phyloP scores from a whole-genome alignment of 2,888 invertebrate species.

The Hypsopygia costalis region DNA sequence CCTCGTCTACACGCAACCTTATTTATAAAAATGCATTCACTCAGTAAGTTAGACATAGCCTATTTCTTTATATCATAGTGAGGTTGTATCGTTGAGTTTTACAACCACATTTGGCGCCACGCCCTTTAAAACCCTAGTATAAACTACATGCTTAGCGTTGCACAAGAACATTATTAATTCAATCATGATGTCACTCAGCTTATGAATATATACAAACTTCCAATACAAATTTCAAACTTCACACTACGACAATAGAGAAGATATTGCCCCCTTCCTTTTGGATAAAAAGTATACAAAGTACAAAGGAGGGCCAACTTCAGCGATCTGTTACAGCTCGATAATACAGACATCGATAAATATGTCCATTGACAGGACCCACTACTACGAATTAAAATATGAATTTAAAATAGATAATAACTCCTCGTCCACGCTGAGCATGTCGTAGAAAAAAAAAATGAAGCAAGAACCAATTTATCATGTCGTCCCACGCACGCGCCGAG shows the following conservation, averaged over 20 bases:
- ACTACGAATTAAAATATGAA: conserved; percentile 47
- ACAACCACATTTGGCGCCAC: conserved; percentile 54
- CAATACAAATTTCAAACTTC: conserved; percentile 27
- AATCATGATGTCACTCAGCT: conserved; percentile 11
- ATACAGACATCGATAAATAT: conserved; percentile 31
- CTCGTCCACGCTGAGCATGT: conserved; percentile 64
- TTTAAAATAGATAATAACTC: conserved; percentile 56
- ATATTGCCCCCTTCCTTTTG: conserved; percentile 51
- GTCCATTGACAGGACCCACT: conserved; percentile 33
- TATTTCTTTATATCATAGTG: conserved; percentile 64
- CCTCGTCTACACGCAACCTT: conserved; percentile 24
- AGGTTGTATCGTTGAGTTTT: conserved; percentile 74
- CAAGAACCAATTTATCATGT: conserved; percentile 72
- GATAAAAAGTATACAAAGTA: conserved; percentile 44
- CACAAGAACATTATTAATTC: conserved; percentile 26
- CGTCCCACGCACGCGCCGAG: conserved; percentile 69
- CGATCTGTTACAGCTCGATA: conserved; percentile 28
- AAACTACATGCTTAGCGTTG: conserved; percentile 42
- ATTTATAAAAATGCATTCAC: conserved; percentile 76
- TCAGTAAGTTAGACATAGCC: conserved; percentile 75
- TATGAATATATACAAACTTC: conserved; percentile 16
- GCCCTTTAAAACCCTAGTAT: conserved; percentile 53
- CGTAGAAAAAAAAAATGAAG: conserved; percentile 61
- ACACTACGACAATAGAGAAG: conserved; percentile 38
- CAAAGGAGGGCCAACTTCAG: conserved; percentile 48